Evolutionary conservation across 1,140 invertebrate species (phyloP).

Genomic region (Heterodera carotae): DNA sequence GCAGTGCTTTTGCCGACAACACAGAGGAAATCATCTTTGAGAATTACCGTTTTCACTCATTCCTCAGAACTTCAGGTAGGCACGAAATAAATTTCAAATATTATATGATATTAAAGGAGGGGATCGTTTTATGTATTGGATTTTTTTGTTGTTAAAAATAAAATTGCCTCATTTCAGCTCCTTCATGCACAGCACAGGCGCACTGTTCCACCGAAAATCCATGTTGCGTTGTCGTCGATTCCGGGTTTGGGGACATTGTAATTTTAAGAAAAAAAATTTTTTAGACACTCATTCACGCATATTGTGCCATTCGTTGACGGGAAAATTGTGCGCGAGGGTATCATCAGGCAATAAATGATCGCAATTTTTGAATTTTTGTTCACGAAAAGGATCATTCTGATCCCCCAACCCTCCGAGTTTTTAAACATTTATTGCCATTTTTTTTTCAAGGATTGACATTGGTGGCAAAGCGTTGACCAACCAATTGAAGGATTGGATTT

Average conservation of each 20-base stretch:
- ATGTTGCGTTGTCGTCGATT: constrained; percentile 85
- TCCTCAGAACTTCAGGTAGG: constrained; percentile 69
- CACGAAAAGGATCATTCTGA: too few relatives aligned
- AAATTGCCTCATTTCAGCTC: constrained; percentile 32
- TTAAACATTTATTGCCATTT: too few relatives aligned
- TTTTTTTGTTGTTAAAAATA: constrained; percentile 30
- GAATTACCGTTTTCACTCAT: constrained; percentile 86
- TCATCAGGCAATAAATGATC: too few relatives aligned
- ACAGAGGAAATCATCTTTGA: constrained; percentile 95
- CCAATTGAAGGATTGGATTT: constrained; percentile 95
- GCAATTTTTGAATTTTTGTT: too few relatives aligned
- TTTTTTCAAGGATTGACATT: constrained; percentile 78
- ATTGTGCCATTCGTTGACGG: constrained; percentile 91
- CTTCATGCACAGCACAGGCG: constrained; percentile 41
- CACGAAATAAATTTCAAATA: constrained; percentile 37
- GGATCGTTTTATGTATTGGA: constrained; percentile 17
- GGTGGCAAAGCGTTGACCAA: constrained; percentile 97
- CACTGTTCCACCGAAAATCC: constrained; percentile 59
- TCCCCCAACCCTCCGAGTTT: too few relatives aligned
- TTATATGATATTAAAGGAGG: constrained; percentile 21
- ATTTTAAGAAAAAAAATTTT: background rate
- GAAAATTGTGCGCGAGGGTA: constrained; percentile 71
- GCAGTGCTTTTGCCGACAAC: constrained; percentile 80
- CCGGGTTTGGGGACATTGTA: constrained; percentile 69
- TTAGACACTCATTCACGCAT: constrained; percentile 85